Evolutionary conservation across 2,113 vertebrate genomes (phyloP), one percentile per base, ranked within the genome.

Genomic region (Monarcha castaneiventris): DNA sequence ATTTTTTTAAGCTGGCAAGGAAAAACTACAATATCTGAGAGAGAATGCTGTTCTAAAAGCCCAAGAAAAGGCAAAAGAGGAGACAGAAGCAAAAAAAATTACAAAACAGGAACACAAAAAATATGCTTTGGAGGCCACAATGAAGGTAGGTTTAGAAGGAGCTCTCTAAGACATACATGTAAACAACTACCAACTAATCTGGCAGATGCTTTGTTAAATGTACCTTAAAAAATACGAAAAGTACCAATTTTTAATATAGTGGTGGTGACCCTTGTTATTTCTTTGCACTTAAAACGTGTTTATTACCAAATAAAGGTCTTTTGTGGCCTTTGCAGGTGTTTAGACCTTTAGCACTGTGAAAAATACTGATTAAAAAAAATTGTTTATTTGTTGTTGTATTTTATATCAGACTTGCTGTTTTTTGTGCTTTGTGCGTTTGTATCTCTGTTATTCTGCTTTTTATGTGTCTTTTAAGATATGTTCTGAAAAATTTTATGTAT

Each of bases 41-140:
- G 98, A 98, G 67, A 94, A 95, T 52, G 98, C 99, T 76, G 81
- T 99, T 88, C 48, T 97, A 49, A 98, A 98, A 97, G 97, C 98
- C 69, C 98, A 99, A 43, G 97, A 98, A 76, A 99, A 97, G 76
- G 97, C 98, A 26, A 97, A 96, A 66, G 96, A 98, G 35, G 96
- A 98, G 54, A 82, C 66, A 5, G 97, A 97, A 94, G 97, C 97
- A 74, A 99, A 97, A 96, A 97, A 97, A 23, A 59, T 87, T 73
- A 97, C 96, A 94, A 98, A 96, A 82, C 97, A 98, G 56, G 97
- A 98, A 64, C 98, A 99, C 64, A 98, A 97, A 64, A 99, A 98
- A 73, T 99, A 98, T 37, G 92, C 99, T 15, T 95, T 99, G 92
- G 97, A 98, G 89, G 98, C 97, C 64, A 98, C 98, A 97, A 99